A percentile compares a stretch with the other conserved stretches of the same genome.
Conservation (phyloP, 1,140 invertebrate genomes). For the Pseudoatta argentina region DNA sequence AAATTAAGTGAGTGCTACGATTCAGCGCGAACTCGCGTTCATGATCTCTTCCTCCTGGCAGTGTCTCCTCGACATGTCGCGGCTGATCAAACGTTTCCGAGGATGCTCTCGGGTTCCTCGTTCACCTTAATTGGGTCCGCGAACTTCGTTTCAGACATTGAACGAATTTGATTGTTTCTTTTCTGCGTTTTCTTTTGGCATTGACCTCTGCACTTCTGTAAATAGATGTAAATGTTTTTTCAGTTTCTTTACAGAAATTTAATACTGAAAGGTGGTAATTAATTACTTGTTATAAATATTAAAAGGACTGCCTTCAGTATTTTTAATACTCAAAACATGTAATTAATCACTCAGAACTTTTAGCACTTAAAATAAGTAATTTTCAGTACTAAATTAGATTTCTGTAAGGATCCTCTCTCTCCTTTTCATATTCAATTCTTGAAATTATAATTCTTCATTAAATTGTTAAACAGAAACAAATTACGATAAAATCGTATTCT, state of each 20-base stretch:
- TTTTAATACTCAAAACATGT: too few relatives aligned
- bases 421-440: not conserved
- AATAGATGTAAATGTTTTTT: not conserved
- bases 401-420: too few relatives aligned
- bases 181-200: not conserved
- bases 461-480: not conserved
- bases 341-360: too few relatives aligned
- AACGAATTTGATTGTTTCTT: not conserved
- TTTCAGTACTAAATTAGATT: too few relatives aligned
- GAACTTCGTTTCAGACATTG: not conserved
- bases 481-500: not conserved
- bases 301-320: too few relatives aligned
- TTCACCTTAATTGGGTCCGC: not conserved
- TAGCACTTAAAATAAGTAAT: too few relatives aligned
- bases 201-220: not conserved
- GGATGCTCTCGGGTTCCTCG: not conserved
- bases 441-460: not conserved
- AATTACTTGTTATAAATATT: too few relatives aligned
- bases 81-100: not conserved
- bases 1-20: slow-evolving; percentile 24
- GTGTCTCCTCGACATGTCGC: not conserved
- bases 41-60: not conserved
- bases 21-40: not conserved
- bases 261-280: too few relatives aligned
- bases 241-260: too few relatives aligned